Evolutionary conservation across 2,797 vertebrate genomes (phyloP), one percentile per base, ranked within the genome.

Genomic region (Myotis myotis): DNA sequence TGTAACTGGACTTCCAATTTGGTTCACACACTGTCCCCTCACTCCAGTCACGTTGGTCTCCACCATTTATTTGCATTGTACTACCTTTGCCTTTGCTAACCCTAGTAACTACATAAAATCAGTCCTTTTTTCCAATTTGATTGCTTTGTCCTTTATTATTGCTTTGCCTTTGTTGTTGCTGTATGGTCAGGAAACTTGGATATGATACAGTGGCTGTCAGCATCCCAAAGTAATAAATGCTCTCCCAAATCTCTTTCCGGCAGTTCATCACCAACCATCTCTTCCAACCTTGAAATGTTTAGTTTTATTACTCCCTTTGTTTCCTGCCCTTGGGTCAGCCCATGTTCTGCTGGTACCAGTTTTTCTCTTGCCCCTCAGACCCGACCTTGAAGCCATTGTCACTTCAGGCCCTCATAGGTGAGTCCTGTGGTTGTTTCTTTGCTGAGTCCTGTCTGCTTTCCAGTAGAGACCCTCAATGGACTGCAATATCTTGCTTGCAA

Each of bases 201-300:
- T 93, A 92, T 70, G 91, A 97, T 91, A 83, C 91, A 91, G 80
- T 95, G 93, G 96, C 96, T 95, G 62, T 47, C 70, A 70, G 23
- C 91, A 92, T 95, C 93, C 96, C 96, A 97, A 98, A 96, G 93
- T 96, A 97, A 97, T 98, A 98, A 98, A 97, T 93, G 81, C 75
- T 95, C 96, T 96, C 71, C 55, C 93, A 95, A 95, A 95, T 75
- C 68, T 81, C 57, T 97, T 97, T 93, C 97, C 62, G 6, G 85
- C 87, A 94, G 89, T 97, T 97, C 96, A 83, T 96, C 96, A 97
- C 57, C 64, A 90, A 94, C 68, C 62, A 79, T 86, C 79, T 96
- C 95, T 97, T 97, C 85, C 90, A 89, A 84, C 95, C 93, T 97
- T 96, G 87, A 97, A 97, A 97, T 72, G 30, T 82, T 84, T 76